phyloP scores from a whole-genome alignment of 2,797 vertebrate genomes.

The Psittacula echo region DNA sequence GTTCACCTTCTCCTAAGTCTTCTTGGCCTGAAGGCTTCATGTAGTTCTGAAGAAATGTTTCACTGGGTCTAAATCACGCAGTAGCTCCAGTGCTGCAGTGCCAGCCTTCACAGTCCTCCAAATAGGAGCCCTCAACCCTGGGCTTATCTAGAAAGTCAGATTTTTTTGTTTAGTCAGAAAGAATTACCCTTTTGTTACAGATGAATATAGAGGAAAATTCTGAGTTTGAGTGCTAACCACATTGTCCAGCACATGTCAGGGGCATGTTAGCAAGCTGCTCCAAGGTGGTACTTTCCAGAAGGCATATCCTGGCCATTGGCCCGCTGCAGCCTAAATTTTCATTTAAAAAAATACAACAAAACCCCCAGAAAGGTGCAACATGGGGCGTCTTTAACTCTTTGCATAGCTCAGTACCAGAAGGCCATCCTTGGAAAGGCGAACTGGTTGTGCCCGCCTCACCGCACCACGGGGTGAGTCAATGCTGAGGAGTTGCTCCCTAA shows the following conservation, averaged over 20 bases:
- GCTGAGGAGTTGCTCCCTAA: not conserved
- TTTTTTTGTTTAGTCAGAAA: conserved; percentile 51
- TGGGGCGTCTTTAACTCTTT: not conserved
- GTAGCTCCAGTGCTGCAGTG: not conserved
- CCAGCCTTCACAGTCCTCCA: not conserved
- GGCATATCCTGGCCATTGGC: not conserved
- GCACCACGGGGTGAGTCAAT: rapidly evolving
- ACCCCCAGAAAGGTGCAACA: not conserved
- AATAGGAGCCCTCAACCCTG: not conserved
- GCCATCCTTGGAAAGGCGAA: not conserved
- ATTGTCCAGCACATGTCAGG: not conserved
- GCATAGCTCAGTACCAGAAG: not conserved
- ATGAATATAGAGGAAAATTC: conserved; percentile 56
- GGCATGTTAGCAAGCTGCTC: not conserved
- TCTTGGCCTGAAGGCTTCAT: not conserved
- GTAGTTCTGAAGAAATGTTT: not conserved
- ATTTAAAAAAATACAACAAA: not conserved
- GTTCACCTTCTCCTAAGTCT: not conserved
- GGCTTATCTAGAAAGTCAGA: not conserved
- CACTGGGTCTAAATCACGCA: not conserved
- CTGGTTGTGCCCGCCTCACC: rapidly evolving
- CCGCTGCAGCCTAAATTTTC: not conserved
- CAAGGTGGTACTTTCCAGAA: conserved; percentile 45
- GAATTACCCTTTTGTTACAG: conserved; percentile 55
- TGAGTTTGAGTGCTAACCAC: conserved; percentile 31